Evolutionary conservation across 2,888 invertebrate species (phyloP).

Genomic region (Rhingia campestris): DNA sequence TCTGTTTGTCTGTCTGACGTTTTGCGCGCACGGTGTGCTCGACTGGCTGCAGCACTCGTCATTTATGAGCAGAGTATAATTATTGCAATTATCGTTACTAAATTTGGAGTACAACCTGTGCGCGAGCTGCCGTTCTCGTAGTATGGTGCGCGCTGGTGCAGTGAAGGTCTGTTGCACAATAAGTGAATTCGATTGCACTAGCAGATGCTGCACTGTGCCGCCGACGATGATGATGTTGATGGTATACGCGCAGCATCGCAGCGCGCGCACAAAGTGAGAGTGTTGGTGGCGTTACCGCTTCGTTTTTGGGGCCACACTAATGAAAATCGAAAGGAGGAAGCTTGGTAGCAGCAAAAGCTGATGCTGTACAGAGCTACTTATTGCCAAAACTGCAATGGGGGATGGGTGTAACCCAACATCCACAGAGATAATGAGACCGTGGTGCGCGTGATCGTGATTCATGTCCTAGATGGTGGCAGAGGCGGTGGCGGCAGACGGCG

Average conservation of each 20-base stretch:
- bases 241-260: slow-evolving; percentile 18
- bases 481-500: slow-evolving; percentile 1
- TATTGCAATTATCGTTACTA: slow-evolving; percentile 73
- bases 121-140: slow-evolving; percentile 9
- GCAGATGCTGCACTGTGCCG: slow-evolving; percentile 43
- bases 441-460: slow-evolving; percentile 73
- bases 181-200: slow-evolving; percentile 63
- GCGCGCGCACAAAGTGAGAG: slow-evolving; percentile 66
- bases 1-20: slow-evolving; percentile 23
- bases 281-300: slow-evolving; percentile 57
- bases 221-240: not conserved
- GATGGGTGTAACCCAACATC: slow-evolving; percentile 72
- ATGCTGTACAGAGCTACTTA: slow-evolving; percentile 43
- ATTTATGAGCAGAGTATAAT: slow-evolving; percentile 69
- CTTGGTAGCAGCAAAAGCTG: slow-evolving; percentile 16
- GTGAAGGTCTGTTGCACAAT: slow-evolving; percentile 74
- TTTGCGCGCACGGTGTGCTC: not conserved
- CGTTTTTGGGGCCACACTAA: slow-evolving; percentile 45
- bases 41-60: slow-evolving; percentile 42
- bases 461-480: slow-evolving; percentile 35
- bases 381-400: slow-evolving; percentile 66
- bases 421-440: slow-evolving; percentile 69
- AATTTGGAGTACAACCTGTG: slow-evolving; percentile 72
- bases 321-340: slow-evolving; percentile 74
- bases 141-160: slow-evolving; percentile 33